A percentile compares a stretch with the other conserved stretches of the same genome.
Conservation (phyloP, 2,113 vertebrate genomes). For the Crotalus tigris region DNA sequence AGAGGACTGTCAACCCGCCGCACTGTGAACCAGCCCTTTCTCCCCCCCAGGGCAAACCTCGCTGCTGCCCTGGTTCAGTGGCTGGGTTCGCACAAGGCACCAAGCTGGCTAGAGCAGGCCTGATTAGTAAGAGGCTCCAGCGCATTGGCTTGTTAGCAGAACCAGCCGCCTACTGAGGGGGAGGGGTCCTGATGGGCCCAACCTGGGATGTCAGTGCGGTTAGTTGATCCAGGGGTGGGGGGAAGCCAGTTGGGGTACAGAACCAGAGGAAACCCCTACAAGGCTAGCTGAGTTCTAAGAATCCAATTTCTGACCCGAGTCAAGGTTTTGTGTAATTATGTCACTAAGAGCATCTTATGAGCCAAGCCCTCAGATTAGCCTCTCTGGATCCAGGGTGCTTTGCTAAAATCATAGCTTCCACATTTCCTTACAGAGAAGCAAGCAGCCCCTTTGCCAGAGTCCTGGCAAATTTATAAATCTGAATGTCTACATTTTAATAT, state of each 20-base stretch:
- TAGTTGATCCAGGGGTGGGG: background rate
- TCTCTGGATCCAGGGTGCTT: background rate
- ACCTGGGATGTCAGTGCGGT: background rate
- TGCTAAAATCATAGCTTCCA: background rate
- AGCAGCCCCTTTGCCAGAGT: background rate
- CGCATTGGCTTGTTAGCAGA: no score
- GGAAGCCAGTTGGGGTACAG: background rate
- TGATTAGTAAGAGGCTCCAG: no score
- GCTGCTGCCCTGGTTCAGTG: background rate
- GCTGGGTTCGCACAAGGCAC: background rate
- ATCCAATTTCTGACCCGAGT: background rate
- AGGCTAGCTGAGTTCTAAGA: background rate
- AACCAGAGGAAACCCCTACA: background rate
- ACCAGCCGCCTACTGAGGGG: no score
- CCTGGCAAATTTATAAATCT: background rate
- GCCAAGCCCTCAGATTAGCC: background rate
- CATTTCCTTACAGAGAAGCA: background rate
- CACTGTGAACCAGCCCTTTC: conserved; percentile 10
- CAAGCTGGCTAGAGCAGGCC: no score
- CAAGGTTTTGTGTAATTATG: background rate
- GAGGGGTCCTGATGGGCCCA: no score
- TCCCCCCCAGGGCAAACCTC: background rate
- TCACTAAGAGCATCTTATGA: background rate
- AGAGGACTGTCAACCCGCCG: accelerated
- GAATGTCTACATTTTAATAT: background rate